A percentile compares a stretch with the other conserved stretches of the same genome.
These are phyloP conservation scores for Ethmia dodecea DNA, from an alignment of 2,888 invertebrate species.

Conservation along the genomic window DNA sequence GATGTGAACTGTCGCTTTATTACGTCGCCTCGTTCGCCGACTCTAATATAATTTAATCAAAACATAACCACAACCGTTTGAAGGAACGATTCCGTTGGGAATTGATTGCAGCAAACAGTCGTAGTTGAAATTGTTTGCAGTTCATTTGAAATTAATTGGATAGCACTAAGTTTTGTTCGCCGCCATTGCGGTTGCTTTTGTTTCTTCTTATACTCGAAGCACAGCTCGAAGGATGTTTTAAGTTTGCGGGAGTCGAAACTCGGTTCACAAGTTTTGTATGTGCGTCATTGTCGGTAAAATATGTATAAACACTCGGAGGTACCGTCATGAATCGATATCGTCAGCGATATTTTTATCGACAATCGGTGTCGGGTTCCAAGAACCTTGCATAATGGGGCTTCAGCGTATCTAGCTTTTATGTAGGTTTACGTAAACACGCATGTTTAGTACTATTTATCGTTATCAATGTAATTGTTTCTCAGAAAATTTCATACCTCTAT, in stretches of 20 bases:
- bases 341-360: conserved; percentile 15
- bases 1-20: conserved; percentile 27
- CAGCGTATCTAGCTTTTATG: conserved; percentile 7
- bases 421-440: conserved; percentile 1
- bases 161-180: too few species aligned
- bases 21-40: conserved; percentile 15
- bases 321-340: conserved; percentile 3
- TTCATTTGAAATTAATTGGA: background rate
- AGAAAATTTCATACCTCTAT: too few species aligned
- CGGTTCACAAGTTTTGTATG: too few species aligned
- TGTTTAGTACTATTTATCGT: too few species aligned
- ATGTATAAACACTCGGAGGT: conserved; percentile 2
- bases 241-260: too few species aligned
- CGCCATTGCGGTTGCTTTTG: too few species aligned
- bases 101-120: conserved; percentile 3
- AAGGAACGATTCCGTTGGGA: conserved; percentile 1
- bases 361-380: conserved; percentile 14
- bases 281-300: background rate
- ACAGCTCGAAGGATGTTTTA: too few species aligned
- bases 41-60: conserved; percentile 55
- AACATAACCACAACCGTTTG: conserved; percentile 21
- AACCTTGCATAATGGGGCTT: conserved; percentile 12
- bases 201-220: too few species aligned
- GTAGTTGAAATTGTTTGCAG: conserved; percentile 1
- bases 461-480: too few species aligned